Evolutionary conservation across 1,140 invertebrate genomes (phyloP).

Genomic region (Bombyx mori): DNA sequence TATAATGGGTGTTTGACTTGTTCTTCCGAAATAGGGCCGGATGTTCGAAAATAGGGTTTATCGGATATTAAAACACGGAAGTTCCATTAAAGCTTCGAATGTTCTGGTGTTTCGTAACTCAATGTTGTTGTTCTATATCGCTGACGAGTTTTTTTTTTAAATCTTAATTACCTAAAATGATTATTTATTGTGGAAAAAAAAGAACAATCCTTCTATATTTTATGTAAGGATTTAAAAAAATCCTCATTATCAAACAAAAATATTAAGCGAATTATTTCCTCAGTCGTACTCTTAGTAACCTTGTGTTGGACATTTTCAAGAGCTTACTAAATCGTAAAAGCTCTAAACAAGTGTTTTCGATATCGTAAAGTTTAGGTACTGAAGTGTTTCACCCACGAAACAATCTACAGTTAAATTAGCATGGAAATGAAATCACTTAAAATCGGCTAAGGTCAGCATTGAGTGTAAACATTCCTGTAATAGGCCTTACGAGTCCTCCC

Average conservation of each 20-base stretch:
- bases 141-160: background rate
- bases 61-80: background rate
- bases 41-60: background rate
- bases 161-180: too few relatives aligned
- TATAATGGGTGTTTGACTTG: constrained; percentile 24
- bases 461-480: constrained; percentile 13
- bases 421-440: constrained; percentile 29
- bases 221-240: too few relatives aligned
- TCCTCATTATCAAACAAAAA: too few relatives aligned
- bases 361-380: constrained; percentile 11
- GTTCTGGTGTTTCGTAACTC: background rate
- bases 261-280: too few relatives aligned
- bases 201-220: too few relatives aligned
- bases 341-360: constrained; percentile 2
- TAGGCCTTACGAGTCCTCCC: too few relatives aligned
- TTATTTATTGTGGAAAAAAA: too few relatives aligned
- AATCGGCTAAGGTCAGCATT: constrained; percentile 13
- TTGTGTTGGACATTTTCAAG: too few relatives aligned
- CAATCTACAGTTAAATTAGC: constrained; percentile 28
- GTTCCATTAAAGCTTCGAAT: background rate
- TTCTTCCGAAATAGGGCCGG: constrained; percentile 6
- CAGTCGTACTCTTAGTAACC: too few relatives aligned
- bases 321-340: too few relatives aligned
- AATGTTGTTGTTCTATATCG: background rate
- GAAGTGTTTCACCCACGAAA: constrained; percentile 19